Evolutionary conservation across 1,140 invertebrate genomes (phyloP), one percentile per base, ranked within the genome.

Genomic region (Medauroidea extradentata): DNA sequence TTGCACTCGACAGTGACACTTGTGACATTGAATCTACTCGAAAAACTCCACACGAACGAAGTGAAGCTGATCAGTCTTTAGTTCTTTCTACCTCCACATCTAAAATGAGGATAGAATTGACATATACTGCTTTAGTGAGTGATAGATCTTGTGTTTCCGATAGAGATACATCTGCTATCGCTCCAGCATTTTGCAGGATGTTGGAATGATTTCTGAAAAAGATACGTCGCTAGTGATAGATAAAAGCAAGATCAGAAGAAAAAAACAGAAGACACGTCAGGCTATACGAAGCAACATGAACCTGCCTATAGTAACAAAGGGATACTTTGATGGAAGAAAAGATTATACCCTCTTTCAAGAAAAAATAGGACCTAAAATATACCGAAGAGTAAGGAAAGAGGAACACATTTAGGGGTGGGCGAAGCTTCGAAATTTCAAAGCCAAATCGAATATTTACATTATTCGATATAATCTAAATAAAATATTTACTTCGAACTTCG

Each of bases 231-330:
- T 34, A 34, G 29, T 34, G 29, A 34, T 7, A 7, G 29, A 34
- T 34, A 66, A 2, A 67, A 72, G 38, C 60, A 29, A 13, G 24
- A 53, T 5, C 38, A 60, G 14, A 21, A 7, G 24, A 60, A 54
- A 60, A n/a, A 34, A 34, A 34, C 29, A 34, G 5, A 34, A 7
- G 29, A 34, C 11, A 7, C 29, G 27, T 5, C 16, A 41, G 41
- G 52, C 18, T 16, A 53, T 58, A 27, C n/a, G 48, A 34, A 11
- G 11, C 4, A 11, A 34, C 11, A 34, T 34, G 29, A 11, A 34
- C 29, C 29, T 4, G 29, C 29, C 29, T 11, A 34, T 34, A 34
- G 49, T 51, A 51, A 51, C 16, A 51, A 27, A 19, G 8, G 49
- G 11, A 19, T 51, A 51, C 24, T 5, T 51, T 51, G 49, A 51